Conservation (phyloP, 2,797 vertebrate species). For the Falco concolor region DNA sequence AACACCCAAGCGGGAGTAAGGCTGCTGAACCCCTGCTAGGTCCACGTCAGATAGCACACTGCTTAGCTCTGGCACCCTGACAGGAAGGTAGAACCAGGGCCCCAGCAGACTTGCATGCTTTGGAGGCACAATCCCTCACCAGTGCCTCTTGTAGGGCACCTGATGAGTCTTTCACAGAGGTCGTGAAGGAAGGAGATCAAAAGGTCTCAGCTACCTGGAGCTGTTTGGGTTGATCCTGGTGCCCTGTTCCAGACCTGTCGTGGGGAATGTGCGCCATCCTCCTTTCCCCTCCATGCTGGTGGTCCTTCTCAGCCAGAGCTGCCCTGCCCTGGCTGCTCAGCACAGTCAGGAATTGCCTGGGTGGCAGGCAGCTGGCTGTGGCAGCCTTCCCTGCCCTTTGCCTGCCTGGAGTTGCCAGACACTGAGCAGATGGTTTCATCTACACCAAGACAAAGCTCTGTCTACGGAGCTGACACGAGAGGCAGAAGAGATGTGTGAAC, state of each 20-base stretch:
- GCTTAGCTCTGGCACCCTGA: background rate
- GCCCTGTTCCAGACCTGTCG: background rate
- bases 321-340: background rate
- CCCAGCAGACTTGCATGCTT: background rate
- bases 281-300: background rate
- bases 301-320: background rate
- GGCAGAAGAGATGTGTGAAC: background rate
- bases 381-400: background rate
- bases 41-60: background rate
- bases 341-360: background rate
- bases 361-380: background rate
- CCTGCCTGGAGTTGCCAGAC: slow-evolving; percentile 25
- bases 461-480: background rate
- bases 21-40: background rate
- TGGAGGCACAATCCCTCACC: background rate
- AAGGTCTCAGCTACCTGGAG: background rate
- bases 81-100: background rate
- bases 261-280: background rate
- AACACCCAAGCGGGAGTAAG: background rate
- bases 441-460: background rate
- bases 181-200: background rate
- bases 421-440: slow-evolving; percentile 41
- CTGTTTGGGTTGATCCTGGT: background rate
- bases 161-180: background rate
- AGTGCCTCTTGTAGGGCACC: background rate